Percentiles rank a stretch among this genome's conserved stretches.
Conservation (phyloP, 2,113 vertebrate genomes). For the Manacus vitellinus region DNA sequence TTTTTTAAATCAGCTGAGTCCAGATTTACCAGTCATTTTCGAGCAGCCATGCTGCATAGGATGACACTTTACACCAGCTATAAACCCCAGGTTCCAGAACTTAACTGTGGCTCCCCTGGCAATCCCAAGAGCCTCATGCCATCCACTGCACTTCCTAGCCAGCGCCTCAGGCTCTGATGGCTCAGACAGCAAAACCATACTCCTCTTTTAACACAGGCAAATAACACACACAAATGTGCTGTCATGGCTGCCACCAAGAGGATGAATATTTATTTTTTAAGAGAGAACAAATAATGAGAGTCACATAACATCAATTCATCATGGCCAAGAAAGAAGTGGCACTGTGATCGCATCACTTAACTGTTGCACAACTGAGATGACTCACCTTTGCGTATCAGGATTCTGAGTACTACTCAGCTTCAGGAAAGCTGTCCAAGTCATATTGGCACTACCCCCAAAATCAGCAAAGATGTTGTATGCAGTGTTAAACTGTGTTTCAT, state of each 20-base stretch:
- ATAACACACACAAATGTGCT: background rate
- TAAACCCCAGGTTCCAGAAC: background rate
- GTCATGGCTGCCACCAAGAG: background rate
- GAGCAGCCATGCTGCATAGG: background rate
- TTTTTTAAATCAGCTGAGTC: background rate
- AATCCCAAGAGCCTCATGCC: background rate
- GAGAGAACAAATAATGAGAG: background rate
- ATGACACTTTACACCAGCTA: background rate
- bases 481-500: background rate
- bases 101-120: background rate
- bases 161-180: background rate
- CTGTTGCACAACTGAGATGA: fast-evolving
- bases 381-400: background rate
- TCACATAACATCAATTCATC: background rate
- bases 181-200: background rate
- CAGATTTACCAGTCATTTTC: background rate
- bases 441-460: background rate
- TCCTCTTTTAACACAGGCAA: background rate
- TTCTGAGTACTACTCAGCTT: background rate
- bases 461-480: background rate
- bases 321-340: background rate
- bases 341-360: background rate
- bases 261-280: background rate
- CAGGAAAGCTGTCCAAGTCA: background rate
- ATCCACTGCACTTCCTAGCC: background rate